Evolutionary conservation across 2,113 vertebrate species (phyloP).

Genomic region (Paraplagusia blochii): DNA sequence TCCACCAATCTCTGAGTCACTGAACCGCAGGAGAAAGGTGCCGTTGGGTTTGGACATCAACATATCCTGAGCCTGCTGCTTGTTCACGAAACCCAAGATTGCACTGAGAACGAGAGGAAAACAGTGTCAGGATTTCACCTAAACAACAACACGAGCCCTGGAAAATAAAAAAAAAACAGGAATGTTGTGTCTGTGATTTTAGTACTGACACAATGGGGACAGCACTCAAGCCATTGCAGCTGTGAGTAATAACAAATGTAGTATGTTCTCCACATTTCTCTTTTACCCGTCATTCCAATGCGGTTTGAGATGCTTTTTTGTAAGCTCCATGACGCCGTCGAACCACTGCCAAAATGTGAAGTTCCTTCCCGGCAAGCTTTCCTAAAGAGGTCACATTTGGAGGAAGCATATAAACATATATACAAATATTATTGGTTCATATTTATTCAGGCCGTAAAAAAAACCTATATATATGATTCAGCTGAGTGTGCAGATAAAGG

Average conservation of each 20-base stretch:
- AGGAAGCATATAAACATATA: background rate
- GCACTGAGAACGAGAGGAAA: conserved; percentile 75
- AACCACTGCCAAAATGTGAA: conserved; percentile 99
- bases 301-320: conserved; percentile 93
- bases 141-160: conserved; percentile 11
- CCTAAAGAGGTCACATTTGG: conserved; percentile 69
- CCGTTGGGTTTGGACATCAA: conserved; percentile 97
- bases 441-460: background rate
- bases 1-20: conserved; percentile 96
- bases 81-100: conserved; percentile 96
- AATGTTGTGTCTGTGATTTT: conserved; percentile 1
- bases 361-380: conserved; percentile 92
- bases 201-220: conserved; percentile 2
- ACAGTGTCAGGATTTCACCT: background rate
- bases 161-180: conserved; percentile 11
- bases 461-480: conserved; percentile 3
- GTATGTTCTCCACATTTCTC: background rate
- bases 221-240: conserved; percentile 8
- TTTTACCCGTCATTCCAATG: conserved; percentile 97
- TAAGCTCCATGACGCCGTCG: conserved; percentile 96
- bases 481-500: background rate
- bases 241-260: too few species aligned
- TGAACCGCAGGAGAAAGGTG: conserved; percentile 95
- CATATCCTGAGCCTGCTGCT: conserved; percentile 97
- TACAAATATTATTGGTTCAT: background rate